phyloP scores from a whole-genome alignment of 2,888 invertebrate genomes.

The Cynaeus angustus region DNA sequence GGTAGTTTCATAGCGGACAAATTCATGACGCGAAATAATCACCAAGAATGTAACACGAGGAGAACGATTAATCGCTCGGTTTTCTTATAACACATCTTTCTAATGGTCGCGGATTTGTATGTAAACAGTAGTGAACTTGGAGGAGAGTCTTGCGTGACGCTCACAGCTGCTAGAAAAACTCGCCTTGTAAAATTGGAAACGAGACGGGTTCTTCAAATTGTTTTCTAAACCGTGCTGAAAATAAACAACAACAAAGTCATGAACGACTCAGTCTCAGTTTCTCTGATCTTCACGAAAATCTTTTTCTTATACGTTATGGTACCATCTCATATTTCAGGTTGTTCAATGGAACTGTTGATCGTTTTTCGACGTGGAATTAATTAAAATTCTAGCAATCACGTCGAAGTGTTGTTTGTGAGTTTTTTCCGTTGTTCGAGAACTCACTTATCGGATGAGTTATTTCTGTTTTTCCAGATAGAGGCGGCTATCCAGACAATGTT shows the following conservation, averaged over 20 bases:
- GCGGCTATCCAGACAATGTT: conserved; percentile 36
- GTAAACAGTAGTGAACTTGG: background rate
- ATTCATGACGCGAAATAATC: conserved; percentile 32
- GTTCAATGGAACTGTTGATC: conserved; percentile 47
- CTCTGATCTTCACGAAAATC: no score
- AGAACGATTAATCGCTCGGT: conserved; percentile 9
- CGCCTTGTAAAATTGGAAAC: no score
- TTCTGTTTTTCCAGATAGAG: conserved; percentile 45
- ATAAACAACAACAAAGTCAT: no score
- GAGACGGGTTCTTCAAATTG: no score
- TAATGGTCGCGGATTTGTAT: background rate
- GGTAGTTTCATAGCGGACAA: conserved; percentile 34
- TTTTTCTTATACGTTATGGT: no score
- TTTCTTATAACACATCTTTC: background rate
- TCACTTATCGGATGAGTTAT: conserved; percentile 44
- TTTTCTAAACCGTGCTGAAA: no score
- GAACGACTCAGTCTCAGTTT: no score
- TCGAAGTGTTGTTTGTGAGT: conserved; percentile 34
- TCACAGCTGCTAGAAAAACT: background rate
- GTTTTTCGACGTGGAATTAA: conserved; percentile 50
- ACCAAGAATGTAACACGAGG: conserved; percentile 20
- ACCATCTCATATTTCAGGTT: conserved; percentile 50
- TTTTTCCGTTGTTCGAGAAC: conserved; percentile 17
- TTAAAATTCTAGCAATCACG: conserved; percentile 48
- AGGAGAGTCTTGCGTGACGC: background rate